phyloP scores from a whole-genome alignment of 64 coral and sea anemone species.

The Montipora sp. region DNA sequence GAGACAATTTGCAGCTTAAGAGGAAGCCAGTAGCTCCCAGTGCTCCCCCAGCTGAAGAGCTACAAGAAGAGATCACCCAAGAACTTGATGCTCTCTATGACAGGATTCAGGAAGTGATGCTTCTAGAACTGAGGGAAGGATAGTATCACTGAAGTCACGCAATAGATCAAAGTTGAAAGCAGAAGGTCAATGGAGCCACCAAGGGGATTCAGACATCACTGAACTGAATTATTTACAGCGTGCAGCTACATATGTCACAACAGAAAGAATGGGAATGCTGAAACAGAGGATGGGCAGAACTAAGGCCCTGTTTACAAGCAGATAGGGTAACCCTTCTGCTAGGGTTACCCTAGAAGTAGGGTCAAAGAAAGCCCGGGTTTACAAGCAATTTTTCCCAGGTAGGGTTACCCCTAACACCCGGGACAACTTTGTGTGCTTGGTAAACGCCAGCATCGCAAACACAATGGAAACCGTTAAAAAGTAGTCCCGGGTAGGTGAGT shows the following conservation, averaged over 20 bases:
- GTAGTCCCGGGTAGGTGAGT: too few relatives aligned
- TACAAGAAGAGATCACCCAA: slow-evolving; percentile 7
- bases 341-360: too few relatives aligned
- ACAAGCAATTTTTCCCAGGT: too few relatives aligned
- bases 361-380: too few relatives aligned
- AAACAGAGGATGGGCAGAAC: background rate
- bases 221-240: background rate
- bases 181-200: background rate
- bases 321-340: too few relatives aligned
- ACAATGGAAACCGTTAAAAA: too few relatives aligned
- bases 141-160: background rate
- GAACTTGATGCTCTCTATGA: slow-evolving; percentile 31
- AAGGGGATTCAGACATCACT: background rate
- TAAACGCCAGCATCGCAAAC: too few relatives aligned
- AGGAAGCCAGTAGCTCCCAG: background rate
- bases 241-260: background rate
- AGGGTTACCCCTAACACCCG: too few relatives aligned
- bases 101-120: slow-evolving; percentile 8
- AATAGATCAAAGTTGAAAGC: background rate
- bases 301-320: too few relatives aligned
- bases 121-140: background rate
- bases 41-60: background rate
- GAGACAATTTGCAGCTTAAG: background rate
- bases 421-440: too few relatives aligned
- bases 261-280: background rate